Evolutionary conservation across 1,140 invertebrate genomes (phyloP), one percentile per base, ranked within the genome.

Genomic region (Drosophila willistoni): DNA sequence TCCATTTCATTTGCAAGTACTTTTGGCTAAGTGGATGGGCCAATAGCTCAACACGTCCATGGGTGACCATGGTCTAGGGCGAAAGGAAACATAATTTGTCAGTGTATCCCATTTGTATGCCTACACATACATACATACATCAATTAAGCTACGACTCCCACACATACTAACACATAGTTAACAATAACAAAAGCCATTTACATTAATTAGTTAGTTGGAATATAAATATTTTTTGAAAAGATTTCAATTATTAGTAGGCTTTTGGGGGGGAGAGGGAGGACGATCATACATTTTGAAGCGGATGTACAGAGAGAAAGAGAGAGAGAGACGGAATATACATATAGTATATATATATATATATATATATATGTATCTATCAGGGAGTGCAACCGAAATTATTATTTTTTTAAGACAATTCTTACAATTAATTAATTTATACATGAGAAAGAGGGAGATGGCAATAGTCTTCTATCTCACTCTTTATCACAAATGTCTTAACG

Each of bases 1-100:
- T 96, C 96, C 96, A 97, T 93, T 97, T 97, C 95, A 96, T 97
- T 92, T 96, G 95, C 33, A 97, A 91, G 91, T 97, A 97, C 92
- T 97, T 97, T 86, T 96, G 96, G 74, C 95, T 96, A 3, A 97
- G 90, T 1, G 96, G 96, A 93, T 97, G 96, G 36, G 96, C 96
- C 39, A 97, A 90, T 9, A 97, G 92, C 87, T 97, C 96, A 1
- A 97, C 96, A 70, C 96, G 93, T 12, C 96, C 95, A 89, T 96
- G 95, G 10, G 93, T 93, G 1, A 97, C 96, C 96, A 97, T 97
- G 34, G 96, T 96, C 96, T 97, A 83, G 17, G 1, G 2, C 3
- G 9, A 6, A 51, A 85, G 71, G 42, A 61, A 12, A 39, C 7
- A 22, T n/a, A 17, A 25, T 81, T 59, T 91, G 61, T 39, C 36